Evolutionary conservation across 2,888 invertebrate genomes (phyloP).

Genomic region (Dyspetes luteomarginatus): DNA sequence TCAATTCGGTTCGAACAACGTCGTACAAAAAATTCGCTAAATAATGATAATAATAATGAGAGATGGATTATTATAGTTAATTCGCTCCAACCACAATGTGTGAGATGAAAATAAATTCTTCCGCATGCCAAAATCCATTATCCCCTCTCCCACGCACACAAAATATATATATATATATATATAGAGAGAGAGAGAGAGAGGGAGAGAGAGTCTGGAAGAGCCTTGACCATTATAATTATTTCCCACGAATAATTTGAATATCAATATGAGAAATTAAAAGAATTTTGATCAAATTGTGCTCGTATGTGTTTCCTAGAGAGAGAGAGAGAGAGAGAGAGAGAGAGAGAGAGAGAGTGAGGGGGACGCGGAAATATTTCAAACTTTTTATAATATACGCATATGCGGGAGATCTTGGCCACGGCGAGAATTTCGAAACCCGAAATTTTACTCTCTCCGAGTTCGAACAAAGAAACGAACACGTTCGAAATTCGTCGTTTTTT

Average conservation of each 20-base stretch:
- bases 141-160: background rate
- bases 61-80: too few species aligned
- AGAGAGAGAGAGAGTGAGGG: background rate
- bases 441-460: conserved; percentile 39
- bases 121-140: background rate
- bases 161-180: too few species aligned
- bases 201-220: too few species aligned
- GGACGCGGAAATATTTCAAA: conserved; percentile 20
- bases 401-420: conserved; percentile 11
- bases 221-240: conserved; percentile 1
- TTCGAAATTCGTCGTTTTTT: conserved; percentile 5
- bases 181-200: too few species aligned
- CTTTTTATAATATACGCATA: background rate
- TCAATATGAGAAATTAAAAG: conserved; percentile 45
- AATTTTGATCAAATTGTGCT: conserved; percentile 32
- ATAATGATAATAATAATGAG: too few species aligned
- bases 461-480: conserved; percentile 55
- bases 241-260: conserved; percentile 52
- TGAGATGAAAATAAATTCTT: too few species aligned
- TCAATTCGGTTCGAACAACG: too few species aligned
- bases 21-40: too few species aligned
- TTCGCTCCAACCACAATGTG: too few species aligned
- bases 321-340: too few species aligned
- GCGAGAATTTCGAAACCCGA: conserved; percentile 38
- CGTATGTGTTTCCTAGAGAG: too few species aligned